A percentile compares a stretch with the other conserved stretches of the same genome.
phyloP scores from a whole-genome alignment of 2,888 invertebrate genomes.

The Drosophila neonasuta region DNA sequence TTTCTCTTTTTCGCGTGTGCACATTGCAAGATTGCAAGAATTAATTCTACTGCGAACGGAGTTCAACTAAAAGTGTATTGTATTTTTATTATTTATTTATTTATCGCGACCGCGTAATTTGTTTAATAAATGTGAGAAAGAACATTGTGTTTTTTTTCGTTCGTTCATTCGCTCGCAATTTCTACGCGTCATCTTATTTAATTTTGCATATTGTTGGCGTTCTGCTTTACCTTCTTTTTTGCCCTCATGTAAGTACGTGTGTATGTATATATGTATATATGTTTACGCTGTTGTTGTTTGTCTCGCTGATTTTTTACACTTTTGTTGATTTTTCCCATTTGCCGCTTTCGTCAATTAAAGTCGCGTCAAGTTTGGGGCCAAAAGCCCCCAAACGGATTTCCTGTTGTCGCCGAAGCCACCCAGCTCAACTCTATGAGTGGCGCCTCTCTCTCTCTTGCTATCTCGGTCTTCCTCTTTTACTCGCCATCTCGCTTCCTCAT shows the following conservation, averaged over 20 bases:
- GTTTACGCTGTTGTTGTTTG: slow-evolving; percentile 30
- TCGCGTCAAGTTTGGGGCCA: slow-evolving; percentile 59
- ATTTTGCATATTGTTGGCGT: slow-evolving; percentile 71
- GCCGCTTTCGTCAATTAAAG: slow-evolving; percentile 65
- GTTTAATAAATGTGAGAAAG: slow-evolving; percentile 75
- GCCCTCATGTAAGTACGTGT: slow-evolving; percentile 1
- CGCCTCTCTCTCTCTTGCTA: slow-evolving; percentile 1
- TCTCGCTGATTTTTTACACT: slow-evolving; percentile 55
- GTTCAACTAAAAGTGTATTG: not conserved
- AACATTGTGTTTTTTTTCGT: slow-evolving; percentile 29
- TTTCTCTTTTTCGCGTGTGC: slow-evolving; percentile 46
- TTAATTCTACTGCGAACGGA: slow-evolving; percentile 26
- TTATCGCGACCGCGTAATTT: slow-evolving; percentile 68
- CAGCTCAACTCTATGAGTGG: slow-evolving; percentile 35
- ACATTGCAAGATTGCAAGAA: slow-evolving; percentile 16
- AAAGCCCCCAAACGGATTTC: slow-evolving; percentile 57
- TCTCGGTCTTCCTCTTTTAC: not conserved
- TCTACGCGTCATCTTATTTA: slow-evolving; percentile 73
- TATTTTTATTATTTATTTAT: slow-evolving; percentile 34
- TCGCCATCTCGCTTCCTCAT: not conserved
- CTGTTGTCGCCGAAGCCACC: slow-evolving; percentile 47
- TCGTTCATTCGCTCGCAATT: slow-evolving; percentile 27
- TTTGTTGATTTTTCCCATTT: slow-evolving; percentile 67
- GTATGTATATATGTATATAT: slow-evolving; percentile 4
- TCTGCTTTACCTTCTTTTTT: slow-evolving; percentile 50